Evolutionary conservation across 35 echinoderm and acorn worm genomes (phyloP), one percentile per base, ranked within the genome.

Genomic region (Diadema setosum): DNA sequence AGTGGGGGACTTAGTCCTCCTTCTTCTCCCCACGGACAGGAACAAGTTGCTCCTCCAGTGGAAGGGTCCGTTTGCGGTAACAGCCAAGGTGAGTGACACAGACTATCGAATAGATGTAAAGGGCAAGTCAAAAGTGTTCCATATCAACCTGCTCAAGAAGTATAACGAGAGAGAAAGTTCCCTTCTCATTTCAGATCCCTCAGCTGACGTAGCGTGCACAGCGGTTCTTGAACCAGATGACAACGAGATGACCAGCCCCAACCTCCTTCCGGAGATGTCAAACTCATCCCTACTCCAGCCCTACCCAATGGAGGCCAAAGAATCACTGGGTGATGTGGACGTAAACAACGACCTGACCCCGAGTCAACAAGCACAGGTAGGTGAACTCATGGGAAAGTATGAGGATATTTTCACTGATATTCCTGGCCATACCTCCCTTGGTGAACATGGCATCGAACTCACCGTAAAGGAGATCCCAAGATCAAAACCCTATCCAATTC

Each of bases 371-470:
- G 39, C 4, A 31, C 25, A 92, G 37, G 65, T 88, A 58, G 80
- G 18, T 21, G 18, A 32, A 40, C 24, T 61, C 4, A 39, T 92
- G 39, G 60, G 26, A 11, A 45, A 85, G 15, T 36, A 24, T 43
- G 50, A 27, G 11, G 65, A 91, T 76, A 14, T 85, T 32, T 32
- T 91, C 8, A 91, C 89, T 18, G 82, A 93, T 21, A 42, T 93
- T 23, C 91, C 91, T 31, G 91, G 91, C 27, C 21, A 61, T 46
- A 93, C 86, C 6, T 52, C 81, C 44, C 61, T 93, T 8, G 91
- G 45, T 32, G 58, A 89, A 45, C 86, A 93, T 52, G 31, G 18
- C 5, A 83, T 93, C 33, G 46, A 64, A 21, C 39, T 93, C 31
- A 84, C 37, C 14, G 63, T 23, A 34, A 27, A 65, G 34, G 78